phyloP scores from a whole-genome alignment of 2,113 vertebrate genomes.

The Lepisosteus osseus region DNA sequence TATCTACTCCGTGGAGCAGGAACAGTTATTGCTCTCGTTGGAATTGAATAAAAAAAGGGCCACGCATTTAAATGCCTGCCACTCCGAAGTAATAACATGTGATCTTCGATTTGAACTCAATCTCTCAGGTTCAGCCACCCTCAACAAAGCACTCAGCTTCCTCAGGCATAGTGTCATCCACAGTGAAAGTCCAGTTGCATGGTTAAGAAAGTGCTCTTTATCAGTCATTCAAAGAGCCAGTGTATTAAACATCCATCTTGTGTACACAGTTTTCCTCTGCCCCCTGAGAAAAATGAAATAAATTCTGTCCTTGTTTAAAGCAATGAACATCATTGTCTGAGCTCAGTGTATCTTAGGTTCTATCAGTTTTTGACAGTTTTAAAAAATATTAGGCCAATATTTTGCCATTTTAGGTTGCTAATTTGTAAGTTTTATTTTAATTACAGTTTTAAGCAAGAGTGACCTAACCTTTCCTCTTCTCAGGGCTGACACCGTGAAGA shows the following conservation, averaged over 20 bases:
- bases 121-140: neutral
- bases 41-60: conserved; percentile 24
- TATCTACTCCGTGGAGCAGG: conserved; percentile 26
- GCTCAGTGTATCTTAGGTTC: too few relatives aligned
- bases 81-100: neutral
- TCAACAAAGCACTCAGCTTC: neutral
- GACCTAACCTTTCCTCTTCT: too few relatives aligned
- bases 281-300: neutral
- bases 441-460: too few relatives aligned
- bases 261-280: neutral
- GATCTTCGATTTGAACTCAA: neutral
- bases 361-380: too few relatives aligned
- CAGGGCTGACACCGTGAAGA: too few relatives aligned
- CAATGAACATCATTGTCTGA: neutral
- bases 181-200: neutral
- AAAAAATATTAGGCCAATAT: too few relatives aligned
- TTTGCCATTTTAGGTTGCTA: too few relatives aligned
- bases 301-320: neutral
- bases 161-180: neutral
- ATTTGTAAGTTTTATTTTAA: too few relatives aligned
- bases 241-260: conserved; percentile 10
- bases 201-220: neutral
- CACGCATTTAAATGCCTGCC: neutral
- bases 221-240: conserved; percentile 3
- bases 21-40: conserved; percentile 26